Conservation (phyloP, 2,888 invertebrate genomes). For the Diloba caeruleocephala region DNA sequence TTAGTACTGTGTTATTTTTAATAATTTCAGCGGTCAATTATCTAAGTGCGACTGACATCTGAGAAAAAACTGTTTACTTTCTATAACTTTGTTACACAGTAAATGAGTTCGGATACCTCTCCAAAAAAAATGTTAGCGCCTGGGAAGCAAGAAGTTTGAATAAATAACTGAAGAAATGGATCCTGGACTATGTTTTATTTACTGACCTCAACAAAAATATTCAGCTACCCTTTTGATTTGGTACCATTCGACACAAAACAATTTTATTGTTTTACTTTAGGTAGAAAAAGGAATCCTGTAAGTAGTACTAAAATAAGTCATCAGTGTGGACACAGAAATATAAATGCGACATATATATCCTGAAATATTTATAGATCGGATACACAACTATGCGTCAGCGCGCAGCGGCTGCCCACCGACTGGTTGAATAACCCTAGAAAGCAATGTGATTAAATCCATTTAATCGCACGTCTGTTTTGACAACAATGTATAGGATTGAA, state of each 20-base stretch:
- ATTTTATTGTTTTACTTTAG: conserved; percentile 18
- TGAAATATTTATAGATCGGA: conserved; percentile 62
- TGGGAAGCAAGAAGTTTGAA: conserved; percentile 33
- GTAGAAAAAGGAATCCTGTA: no score
- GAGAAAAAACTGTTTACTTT: conserved; percentile 15
- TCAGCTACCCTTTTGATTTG: conserved; percentile 15
- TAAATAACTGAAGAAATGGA: conserved; percentile 18
- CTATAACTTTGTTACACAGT: conserved; percentile 21
- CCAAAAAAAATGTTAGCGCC: conserved; percentile 24
- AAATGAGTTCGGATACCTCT: conserved; percentile 7
- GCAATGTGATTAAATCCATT: conserved; percentile 44
- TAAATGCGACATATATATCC: conserved; percentile 50
- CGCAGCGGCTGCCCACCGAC: conserved; percentile 60
- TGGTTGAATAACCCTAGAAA: conserved; percentile 79
- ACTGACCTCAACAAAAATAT: conserved; percentile 18
- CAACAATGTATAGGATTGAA: conserved; percentile 42
- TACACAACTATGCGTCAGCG: conserved; percentile 58
- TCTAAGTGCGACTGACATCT: conserved; percentile 26
- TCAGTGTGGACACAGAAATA: no score
- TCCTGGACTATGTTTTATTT: conserved; percentile 24
- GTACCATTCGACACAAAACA: conserved; percentile 1
- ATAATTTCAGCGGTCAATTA: conserved; percentile 23
- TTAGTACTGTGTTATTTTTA: conserved; percentile 31
- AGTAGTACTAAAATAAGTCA: no score
- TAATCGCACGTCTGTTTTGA: conserved; percentile 35